A percentile compares a stretch with the other conserved stretches of the same genome.
Conservation (phyloP, 2,888 invertebrate species). For the Leptarthrus brevirostris region DNA sequence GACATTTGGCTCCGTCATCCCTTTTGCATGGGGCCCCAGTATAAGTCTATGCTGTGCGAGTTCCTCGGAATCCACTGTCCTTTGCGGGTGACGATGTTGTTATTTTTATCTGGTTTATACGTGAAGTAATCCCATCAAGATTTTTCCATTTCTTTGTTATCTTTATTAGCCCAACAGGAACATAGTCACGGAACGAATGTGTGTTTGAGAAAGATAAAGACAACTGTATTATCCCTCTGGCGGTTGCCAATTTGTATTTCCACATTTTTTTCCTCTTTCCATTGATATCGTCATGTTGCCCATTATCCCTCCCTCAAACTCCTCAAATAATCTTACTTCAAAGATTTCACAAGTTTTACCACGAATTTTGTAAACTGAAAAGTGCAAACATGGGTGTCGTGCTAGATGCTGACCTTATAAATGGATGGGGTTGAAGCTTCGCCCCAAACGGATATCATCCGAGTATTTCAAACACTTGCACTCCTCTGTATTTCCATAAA, state of each 20-base stretch:
- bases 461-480: no score
- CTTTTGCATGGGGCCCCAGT: slow-evolving; percentile 36
- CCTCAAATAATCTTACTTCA: slow-evolving; percentile 12
- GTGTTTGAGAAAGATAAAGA: slow-evolving; percentile 45
- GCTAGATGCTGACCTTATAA: not conserved
- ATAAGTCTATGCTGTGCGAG: slow-evolving; percentile 40
- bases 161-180: slow-evolving; percentile 55
- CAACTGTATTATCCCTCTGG: slow-evolving; percentile 49
- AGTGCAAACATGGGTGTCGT: not conserved
- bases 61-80: slow-evolving; percentile 13
- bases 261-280: slow-evolving; percentile 27
- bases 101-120: slow-evolving; percentile 52
- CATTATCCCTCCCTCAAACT: not conserved
- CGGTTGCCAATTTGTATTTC: slow-evolving; percentile 42
- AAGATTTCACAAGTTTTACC: slow-evolving; percentile 5
- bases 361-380: not conserved
- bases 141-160: slow-evolving; percentile 56
- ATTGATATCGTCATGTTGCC: not conserved
- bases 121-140: slow-evolving; percentile 53
- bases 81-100: slow-evolving; percentile 53
- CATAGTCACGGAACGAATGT: slow-evolving; percentile 52
- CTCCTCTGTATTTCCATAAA: no score
- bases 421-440: no score
- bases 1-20: slow-evolving; percentile 7
- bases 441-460: no score